phyloP scores from a whole-genome alignment of 2,113 vertebrate species.

The Lagopus muta region DNA sequence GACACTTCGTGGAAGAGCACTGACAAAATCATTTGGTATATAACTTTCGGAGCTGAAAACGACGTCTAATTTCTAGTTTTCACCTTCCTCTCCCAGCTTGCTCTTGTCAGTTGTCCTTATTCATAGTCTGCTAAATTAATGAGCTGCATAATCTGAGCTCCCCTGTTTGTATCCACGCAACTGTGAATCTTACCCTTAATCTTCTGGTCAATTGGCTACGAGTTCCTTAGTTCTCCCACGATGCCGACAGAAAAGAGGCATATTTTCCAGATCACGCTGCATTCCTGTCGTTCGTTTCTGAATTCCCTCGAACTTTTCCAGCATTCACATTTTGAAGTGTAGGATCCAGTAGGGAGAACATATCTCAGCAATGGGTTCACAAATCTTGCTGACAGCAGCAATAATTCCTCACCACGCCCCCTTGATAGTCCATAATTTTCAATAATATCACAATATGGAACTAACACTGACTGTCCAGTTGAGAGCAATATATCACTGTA shows the following conservation, averaged over 20 bases:
- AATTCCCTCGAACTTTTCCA: background rate
- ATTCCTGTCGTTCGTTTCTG: background rate
- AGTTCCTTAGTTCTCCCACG: conserved; percentile 1
- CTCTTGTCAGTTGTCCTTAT: background rate
- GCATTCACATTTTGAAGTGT: background rate
- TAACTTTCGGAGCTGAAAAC: background rate
- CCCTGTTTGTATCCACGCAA: conserved; percentile 16
- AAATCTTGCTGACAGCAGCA: conserved; percentile 35
- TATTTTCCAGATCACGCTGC: background rate
- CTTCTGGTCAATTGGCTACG: conserved; percentile 3
- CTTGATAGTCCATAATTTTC: conserved; percentile 23
- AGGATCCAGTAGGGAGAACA: background rate
- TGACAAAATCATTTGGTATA: background rate
- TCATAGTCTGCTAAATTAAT: conserved; percentile 24
- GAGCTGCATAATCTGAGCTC: background rate
- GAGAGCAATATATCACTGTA: conserved; percentile 5
- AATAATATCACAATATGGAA: background rate
- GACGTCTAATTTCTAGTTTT: background rate
- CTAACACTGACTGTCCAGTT: background rate
- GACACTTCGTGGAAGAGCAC: background rate
- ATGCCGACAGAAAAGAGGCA: background rate
- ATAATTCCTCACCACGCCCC: conserved; percentile 28
- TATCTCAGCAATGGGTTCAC: background rate
- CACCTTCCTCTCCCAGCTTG: background rate
- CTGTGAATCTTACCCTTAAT: conserved; percentile 14